Percentiles rank a stretch among this genome's conserved stretches.
Conservation (phyloP, 2,797 vertebrate genomes). For the Masticophis lateralis region DNA sequence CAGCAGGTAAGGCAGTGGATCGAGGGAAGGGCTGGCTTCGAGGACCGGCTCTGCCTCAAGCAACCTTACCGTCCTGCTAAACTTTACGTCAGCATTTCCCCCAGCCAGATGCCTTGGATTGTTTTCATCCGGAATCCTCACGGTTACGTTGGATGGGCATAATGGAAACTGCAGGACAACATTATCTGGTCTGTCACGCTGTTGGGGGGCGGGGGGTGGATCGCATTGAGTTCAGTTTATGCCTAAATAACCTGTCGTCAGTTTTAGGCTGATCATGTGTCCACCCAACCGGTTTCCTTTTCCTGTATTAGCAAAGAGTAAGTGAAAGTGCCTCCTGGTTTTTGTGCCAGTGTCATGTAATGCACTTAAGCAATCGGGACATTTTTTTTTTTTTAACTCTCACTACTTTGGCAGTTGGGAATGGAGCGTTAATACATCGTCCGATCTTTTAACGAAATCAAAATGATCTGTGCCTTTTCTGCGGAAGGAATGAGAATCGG, state of each 20-base stretch:
- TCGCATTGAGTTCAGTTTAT: background rate
- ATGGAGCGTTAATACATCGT: background rate
- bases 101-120: background rate
- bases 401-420: background rate
- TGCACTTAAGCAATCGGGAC: background rate
- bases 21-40: slow-evolving; percentile 22
- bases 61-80: background rate
- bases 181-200: background rate
- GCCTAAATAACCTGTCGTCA: background rate
- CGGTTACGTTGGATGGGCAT: background rate
- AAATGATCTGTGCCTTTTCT: background rate
- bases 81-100: background rate
- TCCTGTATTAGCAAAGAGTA: background rate
- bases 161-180: background rate
- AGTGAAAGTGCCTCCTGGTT: background rate
- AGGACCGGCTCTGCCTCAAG: background rate
- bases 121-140: background rate
- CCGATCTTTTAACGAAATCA: background rate
- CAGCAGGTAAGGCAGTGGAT: background rate
- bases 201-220: no score
- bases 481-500: background rate
- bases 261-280: background rate
- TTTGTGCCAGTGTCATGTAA: background rate
- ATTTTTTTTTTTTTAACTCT: background rate
- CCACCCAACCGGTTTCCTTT: background rate